Conservation (phyloP, 2,113 vertebrate species). For the Pygoscelis adeliae region DNA sequence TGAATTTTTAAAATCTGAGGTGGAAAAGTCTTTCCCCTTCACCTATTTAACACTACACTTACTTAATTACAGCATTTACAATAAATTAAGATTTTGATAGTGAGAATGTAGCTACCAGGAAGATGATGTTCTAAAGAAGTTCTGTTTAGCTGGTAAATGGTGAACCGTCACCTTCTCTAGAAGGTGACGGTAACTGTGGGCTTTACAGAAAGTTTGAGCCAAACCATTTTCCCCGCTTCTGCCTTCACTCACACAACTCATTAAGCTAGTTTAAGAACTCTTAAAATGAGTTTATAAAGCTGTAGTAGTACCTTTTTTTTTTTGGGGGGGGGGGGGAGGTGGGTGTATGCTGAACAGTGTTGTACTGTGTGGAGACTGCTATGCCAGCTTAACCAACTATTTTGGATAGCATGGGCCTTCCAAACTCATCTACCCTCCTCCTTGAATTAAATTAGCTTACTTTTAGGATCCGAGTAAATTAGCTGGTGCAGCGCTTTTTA, state of each 20-base stretch:
- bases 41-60: background rate
- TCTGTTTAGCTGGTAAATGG: background rate
- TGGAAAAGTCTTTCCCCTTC: background rate
- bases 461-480: background rate
- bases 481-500: background rate
- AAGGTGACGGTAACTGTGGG: background rate
- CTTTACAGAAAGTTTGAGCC: background rate
- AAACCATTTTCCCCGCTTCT: background rate
- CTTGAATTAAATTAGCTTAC: background rate
- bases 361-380: background rate
- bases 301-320: background rate
- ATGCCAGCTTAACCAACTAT: background rate
- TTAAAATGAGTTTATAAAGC: background rate
- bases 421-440: background rate
- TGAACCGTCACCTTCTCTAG: background rate
- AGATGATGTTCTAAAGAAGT: background rate
- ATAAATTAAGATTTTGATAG: background rate
- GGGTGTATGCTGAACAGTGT: background rate
- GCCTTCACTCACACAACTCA: background rate
- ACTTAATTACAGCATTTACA: background rate
- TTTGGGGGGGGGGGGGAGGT: accelerated
- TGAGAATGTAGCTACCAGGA: background rate
- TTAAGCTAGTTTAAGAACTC: background rate
- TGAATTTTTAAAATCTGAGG: background rate
- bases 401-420: background rate